Conservation (phyloP, 2,797 vertebrate genomes). For the Sardinella longiceps region DNA sequence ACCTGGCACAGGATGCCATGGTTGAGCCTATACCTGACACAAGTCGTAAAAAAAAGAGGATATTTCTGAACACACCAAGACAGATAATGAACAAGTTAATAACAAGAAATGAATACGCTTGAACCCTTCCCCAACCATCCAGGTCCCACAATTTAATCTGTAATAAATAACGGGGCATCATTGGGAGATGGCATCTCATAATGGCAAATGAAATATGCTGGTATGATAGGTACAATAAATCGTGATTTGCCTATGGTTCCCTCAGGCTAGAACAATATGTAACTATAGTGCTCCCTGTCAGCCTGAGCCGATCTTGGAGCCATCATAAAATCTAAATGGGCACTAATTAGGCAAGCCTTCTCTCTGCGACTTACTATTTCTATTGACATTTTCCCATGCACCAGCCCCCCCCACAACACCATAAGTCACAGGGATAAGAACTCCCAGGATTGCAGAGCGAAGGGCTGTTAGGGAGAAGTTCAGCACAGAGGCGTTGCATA, state of each 20-base stretch:
- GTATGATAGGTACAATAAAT: conserved; percentile 99
- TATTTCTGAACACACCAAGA: conserved; percentile 86
- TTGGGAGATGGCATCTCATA: conserved; percentile 99
- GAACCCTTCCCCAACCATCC: conserved; percentile 95
- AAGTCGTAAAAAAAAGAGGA: conserved; percentile 49
- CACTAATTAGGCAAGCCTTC: conserved; percentile 99
- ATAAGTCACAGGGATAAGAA: conserved; percentile 98
- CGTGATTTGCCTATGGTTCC: conserved; percentile 99
- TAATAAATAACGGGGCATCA: conserved; percentile 99
- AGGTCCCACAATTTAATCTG: conserved; percentile 99
- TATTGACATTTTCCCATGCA: conserved; percentile 99
- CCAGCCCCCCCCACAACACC: conserved; percentile 85
- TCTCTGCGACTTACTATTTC: conserved; percentile 99
- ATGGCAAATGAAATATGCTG: conserved; percentile 99
- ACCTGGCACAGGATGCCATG: background rate
- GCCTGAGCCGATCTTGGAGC: conserved; percentile 99
- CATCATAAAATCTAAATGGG: conserved; percentile 99
- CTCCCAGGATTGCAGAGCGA: conserved; percentile 92
- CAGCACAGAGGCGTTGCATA: conserved; percentile 90
- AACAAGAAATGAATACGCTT: conserved; percentile 94
- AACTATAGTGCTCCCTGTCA: conserved; percentile 99
- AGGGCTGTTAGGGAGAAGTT: conserved; percentile 96
- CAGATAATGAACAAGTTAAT: conserved; percentile 99
- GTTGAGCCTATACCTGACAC: background rate
- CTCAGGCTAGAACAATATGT: conserved; percentile 99